These are phyloP conservation scores for Phortica variegata DNA, from an alignment of 1,140 invertebrate genomes.

Conservation along the genomic window DNA sequence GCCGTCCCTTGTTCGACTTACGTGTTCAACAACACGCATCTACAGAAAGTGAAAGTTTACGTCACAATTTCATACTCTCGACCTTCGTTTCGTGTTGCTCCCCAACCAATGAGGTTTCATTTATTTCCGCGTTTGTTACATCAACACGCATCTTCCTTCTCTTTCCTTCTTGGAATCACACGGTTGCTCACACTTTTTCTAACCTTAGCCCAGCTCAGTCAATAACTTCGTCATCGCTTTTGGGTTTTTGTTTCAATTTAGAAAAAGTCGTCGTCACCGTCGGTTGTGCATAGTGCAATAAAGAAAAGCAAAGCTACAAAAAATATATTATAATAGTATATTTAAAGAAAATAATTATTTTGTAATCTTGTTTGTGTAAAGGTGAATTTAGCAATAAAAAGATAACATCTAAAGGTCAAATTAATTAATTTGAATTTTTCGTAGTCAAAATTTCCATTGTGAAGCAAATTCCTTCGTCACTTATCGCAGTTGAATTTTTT, in stretches of 20 bases:
- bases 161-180: slow-evolving; percentile 16
- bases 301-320: not conserved
- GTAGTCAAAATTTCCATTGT: slow-evolving; percentile 1
- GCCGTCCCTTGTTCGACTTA: not conserved
- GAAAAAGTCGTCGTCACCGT: slow-evolving; percentile 35
- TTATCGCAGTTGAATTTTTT: not conserved
- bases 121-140: not conserved
- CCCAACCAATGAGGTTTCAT: not conserved
- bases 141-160: not conserved
- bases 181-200: slow-evolving; percentile 20
- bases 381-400: too few relatives aligned
- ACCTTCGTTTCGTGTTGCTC: not conserved
- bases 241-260: slow-evolving; percentile 24
- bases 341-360: not conserved
- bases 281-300: slow-evolving; percentile 22
- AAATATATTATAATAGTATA: not conserved
- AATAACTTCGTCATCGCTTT: slow-evolving; percentile 10
- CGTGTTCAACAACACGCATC: slow-evolving; percentile 9
- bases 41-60: slow-evolving; percentile 44
- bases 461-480: not conserved
- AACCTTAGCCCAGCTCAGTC: slow-evolving; percentile 30
- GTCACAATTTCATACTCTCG: slow-evolving; percentile 20
- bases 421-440: not conserved
- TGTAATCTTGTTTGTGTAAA: not conserved
- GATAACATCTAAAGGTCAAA: not conserved